Percentiles rank a stretch among this genome's conserved stretches.
Evolutionary conservation across 2,113 vertebrate genomes (phyloP).

Genomic region (Microtus oregoni): DNA sequence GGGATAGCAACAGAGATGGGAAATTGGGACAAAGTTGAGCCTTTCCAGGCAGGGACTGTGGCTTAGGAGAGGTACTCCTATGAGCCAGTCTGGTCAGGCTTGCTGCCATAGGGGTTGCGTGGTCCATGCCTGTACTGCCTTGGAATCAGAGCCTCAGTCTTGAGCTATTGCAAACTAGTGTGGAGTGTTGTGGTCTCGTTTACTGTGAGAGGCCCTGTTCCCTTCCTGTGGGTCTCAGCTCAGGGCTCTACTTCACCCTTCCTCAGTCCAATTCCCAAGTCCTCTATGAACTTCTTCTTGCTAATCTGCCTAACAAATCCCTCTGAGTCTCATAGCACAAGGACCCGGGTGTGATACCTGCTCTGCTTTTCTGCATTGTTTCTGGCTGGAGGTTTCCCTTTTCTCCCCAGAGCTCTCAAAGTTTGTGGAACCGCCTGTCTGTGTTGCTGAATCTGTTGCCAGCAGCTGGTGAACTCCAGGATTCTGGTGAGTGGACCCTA

Average conservation of each 20-base stretch:
- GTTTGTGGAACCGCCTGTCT: slow-evolving; percentile 98
- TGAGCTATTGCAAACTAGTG: neutral
- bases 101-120: no score
- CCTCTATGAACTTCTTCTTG: neutral
- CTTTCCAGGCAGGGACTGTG: neutral
- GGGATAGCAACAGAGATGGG: neutral
- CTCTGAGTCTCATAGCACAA: neutral
- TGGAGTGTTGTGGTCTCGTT: no score
- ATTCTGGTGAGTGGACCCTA: slow-evolving; percentile 89
- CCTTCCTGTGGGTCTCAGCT: no score
- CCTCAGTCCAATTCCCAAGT: neutral
- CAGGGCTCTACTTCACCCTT: neutral
- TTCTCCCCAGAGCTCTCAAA: slow-evolving; percentile 94
- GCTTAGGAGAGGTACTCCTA: neutral
- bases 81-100: neutral
- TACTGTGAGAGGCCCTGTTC: neutral
- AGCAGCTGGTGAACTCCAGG: slow-evolving; percentile 93
- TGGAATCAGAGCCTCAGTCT: neutral
- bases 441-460: slow-evolving; percentile 97
- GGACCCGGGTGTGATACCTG: neutral
- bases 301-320: neutral
- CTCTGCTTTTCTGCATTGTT: neutral
- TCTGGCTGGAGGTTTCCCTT: neutral
- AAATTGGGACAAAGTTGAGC: neutral
- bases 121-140: neutral